Conservation (phyloP, 2,888 invertebrate species). For the Tholera decimalis region DNA sequence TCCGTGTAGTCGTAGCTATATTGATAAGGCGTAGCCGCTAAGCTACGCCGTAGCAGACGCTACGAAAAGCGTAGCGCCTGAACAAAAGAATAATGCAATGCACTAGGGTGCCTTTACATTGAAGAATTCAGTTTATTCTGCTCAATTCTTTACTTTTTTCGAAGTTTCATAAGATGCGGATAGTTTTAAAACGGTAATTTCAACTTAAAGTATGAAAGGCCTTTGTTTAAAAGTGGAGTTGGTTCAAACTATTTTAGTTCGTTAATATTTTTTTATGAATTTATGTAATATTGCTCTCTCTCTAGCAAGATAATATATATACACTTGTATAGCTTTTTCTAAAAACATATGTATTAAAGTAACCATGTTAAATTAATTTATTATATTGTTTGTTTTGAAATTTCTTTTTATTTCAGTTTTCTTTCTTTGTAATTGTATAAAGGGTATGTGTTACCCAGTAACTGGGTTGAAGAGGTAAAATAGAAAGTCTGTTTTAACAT, state of each 20-base stretch:
- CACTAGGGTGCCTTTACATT: constrained; percentile 54
- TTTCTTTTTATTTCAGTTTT: too few relatives aligned
- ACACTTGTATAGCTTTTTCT: too few relatives aligned
- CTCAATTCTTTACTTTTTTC: constrained; percentile 51
- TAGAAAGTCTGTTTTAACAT: too few relatives aligned
- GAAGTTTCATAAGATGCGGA: constrained; percentile 44
- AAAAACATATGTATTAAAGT: too few relatives aligned
- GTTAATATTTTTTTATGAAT: neutral
- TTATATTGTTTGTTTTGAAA: too few relatives aligned
- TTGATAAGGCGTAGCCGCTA: constrained; percentile 25
- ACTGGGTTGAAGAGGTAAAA: too few relatives aligned
- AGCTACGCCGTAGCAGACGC: constrained; percentile 57
- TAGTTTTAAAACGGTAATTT: constrained; percentile 42
- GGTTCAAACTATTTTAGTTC: neutral
- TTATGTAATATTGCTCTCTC: neutral
- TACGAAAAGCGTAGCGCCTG: constrained; percentile 57
- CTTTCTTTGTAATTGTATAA: too few relatives aligned
- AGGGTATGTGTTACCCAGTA: too few relatives aligned
- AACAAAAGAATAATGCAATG: constrained; percentile 63
- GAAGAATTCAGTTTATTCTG: constrained; percentile 55
- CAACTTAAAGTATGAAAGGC: constrained; percentile 35
- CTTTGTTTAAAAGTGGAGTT: constrained; percentile 18
- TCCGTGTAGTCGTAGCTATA: constrained; percentile 34
- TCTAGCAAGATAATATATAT: neutral
- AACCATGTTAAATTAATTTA: too few relatives aligned